Conservation (phyloP, 2,888 invertebrate genomes). For the Callosobruchus maculatus region DNA sequence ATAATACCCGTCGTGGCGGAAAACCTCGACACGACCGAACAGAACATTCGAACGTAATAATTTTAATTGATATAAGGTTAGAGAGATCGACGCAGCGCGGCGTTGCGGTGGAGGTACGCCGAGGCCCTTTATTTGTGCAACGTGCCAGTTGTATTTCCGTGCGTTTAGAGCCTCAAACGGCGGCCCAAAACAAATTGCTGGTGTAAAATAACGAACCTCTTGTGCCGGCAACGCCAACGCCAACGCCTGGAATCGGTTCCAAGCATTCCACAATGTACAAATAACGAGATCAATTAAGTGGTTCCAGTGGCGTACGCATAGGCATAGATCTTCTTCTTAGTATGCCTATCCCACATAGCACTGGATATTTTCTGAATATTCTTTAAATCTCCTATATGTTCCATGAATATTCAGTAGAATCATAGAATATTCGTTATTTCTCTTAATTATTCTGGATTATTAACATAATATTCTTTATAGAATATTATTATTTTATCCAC, state of each 20-base stretch:
- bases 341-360: too few relatives aligned
- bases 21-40: background rate
- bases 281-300: constrained; percentile 35
- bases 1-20: background rate
- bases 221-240: background rate
- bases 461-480: too few relatives aligned
- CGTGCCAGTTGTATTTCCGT: constrained; percentile 22
- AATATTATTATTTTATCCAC: too few relatives aligned
- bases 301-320: constrained; percentile 6
- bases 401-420: too few relatives aligned
- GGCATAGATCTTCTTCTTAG: too few relatives aligned
- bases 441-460: too few relatives aligned
- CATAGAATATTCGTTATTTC: too few relatives aligned
- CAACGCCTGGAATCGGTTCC: constrained; percentile 2
- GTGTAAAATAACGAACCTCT: constrained; percentile 15
- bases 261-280: constrained; percentile 28
- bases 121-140: constrained; percentile 19
- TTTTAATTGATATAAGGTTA: background rate
- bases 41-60: background rate
- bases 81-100: background rate
- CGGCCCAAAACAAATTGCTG: constrained; percentile 28
- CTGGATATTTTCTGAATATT: too few relatives aligned
- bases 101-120: too few relatives aligned
- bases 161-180: constrained; percentile 15
- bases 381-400: too few relatives aligned